Evolutionary conservation across 2,113 vertebrate genomes (phyloP).

Genomic region (Antechinus stuartii): DNA sequence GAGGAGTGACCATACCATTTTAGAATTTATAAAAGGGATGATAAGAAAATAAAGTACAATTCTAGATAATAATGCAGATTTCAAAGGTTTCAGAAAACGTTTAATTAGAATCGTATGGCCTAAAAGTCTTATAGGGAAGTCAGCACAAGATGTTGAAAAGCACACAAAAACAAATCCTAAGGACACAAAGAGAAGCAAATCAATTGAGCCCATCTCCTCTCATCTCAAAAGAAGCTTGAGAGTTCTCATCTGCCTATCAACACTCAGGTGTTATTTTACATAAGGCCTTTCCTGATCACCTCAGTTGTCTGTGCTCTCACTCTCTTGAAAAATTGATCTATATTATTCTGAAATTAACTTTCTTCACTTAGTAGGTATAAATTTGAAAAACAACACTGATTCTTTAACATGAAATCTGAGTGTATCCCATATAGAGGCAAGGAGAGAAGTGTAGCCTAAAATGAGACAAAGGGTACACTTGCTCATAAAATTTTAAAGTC

Average conservation of each 20-base stretch:
- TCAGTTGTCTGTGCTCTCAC: background rate
- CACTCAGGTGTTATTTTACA: background rate
- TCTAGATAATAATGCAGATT: background rate
- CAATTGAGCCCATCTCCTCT: background rate
- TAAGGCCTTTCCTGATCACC: background rate
- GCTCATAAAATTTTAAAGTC: background rate
- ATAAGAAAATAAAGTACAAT: background rate
- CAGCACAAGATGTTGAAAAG: background rate
- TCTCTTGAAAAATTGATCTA: background rate
- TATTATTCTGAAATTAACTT: background rate
- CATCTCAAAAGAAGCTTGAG: background rate
- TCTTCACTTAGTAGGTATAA: background rate
- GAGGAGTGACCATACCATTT: background rate
- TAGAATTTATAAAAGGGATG: background rate
- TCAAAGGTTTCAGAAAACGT: background rate
- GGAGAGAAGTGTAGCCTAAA: background rate
- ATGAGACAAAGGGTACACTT: background rate
- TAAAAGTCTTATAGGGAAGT: background rate
- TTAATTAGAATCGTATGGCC: background rate
- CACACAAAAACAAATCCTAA: background rate
- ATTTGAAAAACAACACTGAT: background rate
- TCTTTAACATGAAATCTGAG: background rate
- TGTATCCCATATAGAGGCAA: background rate
- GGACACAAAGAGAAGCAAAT: background rate
- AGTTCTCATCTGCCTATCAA: background rate